phyloP scores from a whole-genome alignment of 1,140 invertebrate species.

The Piezodorus guildinii region DNA sequence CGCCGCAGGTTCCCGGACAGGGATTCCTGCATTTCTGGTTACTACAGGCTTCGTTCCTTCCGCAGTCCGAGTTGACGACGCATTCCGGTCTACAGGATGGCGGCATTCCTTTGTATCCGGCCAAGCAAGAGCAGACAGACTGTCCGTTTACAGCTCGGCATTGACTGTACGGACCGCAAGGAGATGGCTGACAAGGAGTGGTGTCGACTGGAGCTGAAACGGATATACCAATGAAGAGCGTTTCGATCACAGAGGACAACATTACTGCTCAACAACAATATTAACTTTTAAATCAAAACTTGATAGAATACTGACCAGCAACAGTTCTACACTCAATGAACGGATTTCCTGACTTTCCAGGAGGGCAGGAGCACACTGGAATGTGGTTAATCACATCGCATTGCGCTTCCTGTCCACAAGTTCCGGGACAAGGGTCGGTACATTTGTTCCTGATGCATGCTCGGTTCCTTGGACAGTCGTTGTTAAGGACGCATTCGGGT shows the following conservation, averaged over 20 bases:
- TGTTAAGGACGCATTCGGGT: conserved; percentile 40
- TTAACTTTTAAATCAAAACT: conserved; percentile 10
- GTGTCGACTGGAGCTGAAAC: conserved; percentile 35
- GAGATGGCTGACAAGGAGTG: conserved; percentile 42
- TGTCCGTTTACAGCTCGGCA: conserved; percentile 40
- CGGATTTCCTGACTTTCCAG: conserved; percentile 39
- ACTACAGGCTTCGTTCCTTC: conserved; percentile 42
- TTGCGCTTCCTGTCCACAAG: conserved; percentile 41
- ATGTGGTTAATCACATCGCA: conserved; percentile 40
- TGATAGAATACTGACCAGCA: conserved; percentile 26
- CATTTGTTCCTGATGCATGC: conserved; percentile 42
- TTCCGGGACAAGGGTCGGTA: conserved; percentile 39
- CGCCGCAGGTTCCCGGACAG: conserved; percentile 62
- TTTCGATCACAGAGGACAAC: too few species aligned
- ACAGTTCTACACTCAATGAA: conserved; percentile 31
- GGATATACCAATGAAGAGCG: too few species aligned
- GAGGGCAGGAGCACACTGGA: conserved; percentile 39
- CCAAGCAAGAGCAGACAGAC: conserved; percentile 44
- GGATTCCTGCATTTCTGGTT: conserved; percentile 55
- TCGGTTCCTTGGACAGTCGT: conserved; percentile 37
- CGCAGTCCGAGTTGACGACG: conserved; percentile 41
- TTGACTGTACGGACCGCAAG: conserved; percentile 43
- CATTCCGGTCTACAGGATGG: conserved; percentile 47
- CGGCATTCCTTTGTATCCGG: conserved; percentile 41
- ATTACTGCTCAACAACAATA: too few species aligned